Conservation (phyloP, 2,797 vertebrate genomes). For the Aselliscus stoliczkanus region DNA sequence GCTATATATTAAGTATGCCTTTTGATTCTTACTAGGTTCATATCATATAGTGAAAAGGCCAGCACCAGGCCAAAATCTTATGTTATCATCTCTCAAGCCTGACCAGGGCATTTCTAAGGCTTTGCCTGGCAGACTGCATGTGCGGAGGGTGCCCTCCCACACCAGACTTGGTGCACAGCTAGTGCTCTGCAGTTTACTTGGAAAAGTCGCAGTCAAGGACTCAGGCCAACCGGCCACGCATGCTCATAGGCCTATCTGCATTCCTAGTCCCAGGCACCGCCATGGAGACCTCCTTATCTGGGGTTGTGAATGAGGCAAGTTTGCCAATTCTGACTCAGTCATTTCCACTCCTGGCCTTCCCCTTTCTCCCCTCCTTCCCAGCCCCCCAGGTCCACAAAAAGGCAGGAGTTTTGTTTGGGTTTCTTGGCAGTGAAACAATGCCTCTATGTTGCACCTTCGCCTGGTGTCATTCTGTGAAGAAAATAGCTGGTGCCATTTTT, state of each 20-base stretch:
- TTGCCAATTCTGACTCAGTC: not conserved
- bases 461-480: not conserved
- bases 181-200: not conserved
- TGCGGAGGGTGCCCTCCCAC: too few relatives aligned
- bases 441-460: not conserved
- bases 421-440: not conserved
- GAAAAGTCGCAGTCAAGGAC: not conserved
- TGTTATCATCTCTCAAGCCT: not conserved
- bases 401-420: not conserved
- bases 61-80: not conserved
- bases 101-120: not conserved
- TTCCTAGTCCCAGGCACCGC: not conserved
- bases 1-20: not conserved
- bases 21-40: not conserved
- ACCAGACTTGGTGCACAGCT: accelerated
- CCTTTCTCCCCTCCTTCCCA: too few relatives aligned
- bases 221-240: too few relatives aligned
- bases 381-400: not conserved
- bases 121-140: not conserved
- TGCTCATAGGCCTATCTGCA: not conserved
- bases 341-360: not conserved
- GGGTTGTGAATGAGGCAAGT: not conserved
- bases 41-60: not conserved
- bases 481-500: not conserved
- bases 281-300: not conserved